Evolutionary conservation across 35 echinoderm and acorn worm species (phyloP), one percentile per base, ranked within the genome.

Genomic region (Ophiothrix spiculata): DNA sequence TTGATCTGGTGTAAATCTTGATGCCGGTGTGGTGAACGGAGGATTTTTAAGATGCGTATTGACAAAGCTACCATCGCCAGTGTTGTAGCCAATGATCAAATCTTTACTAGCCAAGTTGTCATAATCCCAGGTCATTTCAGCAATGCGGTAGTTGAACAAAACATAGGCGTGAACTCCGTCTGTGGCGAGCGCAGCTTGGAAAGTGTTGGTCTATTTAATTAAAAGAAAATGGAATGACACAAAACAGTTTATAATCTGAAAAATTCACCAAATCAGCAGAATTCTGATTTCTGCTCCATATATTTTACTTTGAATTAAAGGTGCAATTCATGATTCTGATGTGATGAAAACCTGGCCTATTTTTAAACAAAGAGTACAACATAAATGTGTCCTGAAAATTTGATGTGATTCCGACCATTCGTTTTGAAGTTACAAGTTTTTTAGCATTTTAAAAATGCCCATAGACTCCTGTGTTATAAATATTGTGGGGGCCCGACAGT

Each of bases 31-130:
- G 36, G 79, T 17, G 77, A 97, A 97, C 12, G 83, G 83, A 13
- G 89, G 86, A 49, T 89, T 46, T 13, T 69, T 28, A 10, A 92
- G 74, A 0, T 97, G 90, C 4, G 75, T 49, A 40, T 92, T 97
- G 82, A 60, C 63, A 35, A 83, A 92, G 32, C 35, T 31, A 38
- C 84, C 87, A 80, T 60, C 49, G 32, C 90, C 90, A 56, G 74
- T 74, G 56, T 93, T 93, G 80, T 93, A 97, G 1, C 94, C 94
- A 31, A 97, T 97, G 29, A 97, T 86, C 39, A 97, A n/a, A 45
- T 92, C 56, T 39, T 54, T 92, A 14, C 80, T 83, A n/a, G 90
- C 90, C 15, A 92, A 79, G 40, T 86, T 79, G 8, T 33, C 77
- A 15, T 63, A 79, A 37, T 97, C 85, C 94, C 94, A 97, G 3